A percentile compares a stretch with the other conserved stretches of the same genome.
phyloP scores from a whole-genome alignment of 2,797 vertebrate species.

The Florisuga fusca region DNA sequence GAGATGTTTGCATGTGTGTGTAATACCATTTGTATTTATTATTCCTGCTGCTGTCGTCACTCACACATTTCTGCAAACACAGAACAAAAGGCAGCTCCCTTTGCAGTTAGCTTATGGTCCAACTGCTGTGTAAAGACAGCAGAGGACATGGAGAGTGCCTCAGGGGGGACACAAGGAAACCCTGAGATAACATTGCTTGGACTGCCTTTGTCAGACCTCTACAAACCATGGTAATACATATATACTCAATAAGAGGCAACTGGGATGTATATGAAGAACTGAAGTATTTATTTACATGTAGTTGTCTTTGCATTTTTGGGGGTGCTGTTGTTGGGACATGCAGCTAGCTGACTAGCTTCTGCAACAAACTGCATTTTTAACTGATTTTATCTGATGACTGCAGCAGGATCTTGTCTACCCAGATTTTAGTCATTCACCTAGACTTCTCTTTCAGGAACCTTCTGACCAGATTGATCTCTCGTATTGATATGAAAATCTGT shows the following conservation, averaged over 20 bases:
- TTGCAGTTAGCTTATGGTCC: slow-evolving; percentile 23
- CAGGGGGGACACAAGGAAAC: slow-evolving; percentile 17
- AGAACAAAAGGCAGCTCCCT: slow-evolving; percentile 29
- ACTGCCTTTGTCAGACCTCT: slow-evolving; percentile 9
- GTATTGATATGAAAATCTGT: background rate
- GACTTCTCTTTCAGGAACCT: slow-evolving; percentile 32
- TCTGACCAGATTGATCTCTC: slow-evolving; percentile 37
- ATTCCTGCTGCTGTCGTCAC: slow-evolving; percentile 16
- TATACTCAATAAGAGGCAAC: background rate
- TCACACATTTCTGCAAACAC: background rate
- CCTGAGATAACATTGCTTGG: slow-evolving; percentile 44
- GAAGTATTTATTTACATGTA: background rate
- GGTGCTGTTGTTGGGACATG: background rate
- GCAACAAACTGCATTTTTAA: background rate
- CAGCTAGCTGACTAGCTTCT: slow-evolving; percentile 5
- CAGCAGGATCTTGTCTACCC: slow-evolving; percentile 35
- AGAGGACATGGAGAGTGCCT: background rate
- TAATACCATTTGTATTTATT: slow-evolving; percentile 28
- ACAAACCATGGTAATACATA: background rate
- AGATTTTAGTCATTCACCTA: slow-evolving; percentile 50
- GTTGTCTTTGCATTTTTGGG: slow-evolving; percentile 18
- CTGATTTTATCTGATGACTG: slow-evolving; percentile 47
- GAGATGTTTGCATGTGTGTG: background rate
- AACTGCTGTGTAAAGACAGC: background rate
- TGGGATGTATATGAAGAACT: background rate